Conservation (phyloP, 2,797 vertebrate genomes). For the Pitangus sulphuratus region DNA sequence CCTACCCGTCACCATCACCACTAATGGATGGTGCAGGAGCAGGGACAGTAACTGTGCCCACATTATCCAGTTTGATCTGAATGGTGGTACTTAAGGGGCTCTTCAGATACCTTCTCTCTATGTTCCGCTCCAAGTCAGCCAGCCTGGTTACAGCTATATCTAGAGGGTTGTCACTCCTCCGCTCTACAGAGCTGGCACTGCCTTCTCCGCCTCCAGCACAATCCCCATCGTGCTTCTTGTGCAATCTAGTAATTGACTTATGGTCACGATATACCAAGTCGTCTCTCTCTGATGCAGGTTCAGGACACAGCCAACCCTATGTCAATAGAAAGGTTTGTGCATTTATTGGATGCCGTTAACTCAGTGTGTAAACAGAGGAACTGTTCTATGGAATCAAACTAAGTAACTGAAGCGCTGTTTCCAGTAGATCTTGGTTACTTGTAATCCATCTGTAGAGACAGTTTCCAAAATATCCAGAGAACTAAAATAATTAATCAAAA, state of each 20-base stretch:
- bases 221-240: slow-evolving; percentile 83
- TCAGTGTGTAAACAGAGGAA: slow-evolving; percentile 32
- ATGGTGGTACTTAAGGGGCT: slow-evolving; percentile 99
- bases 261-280: slow-evolving; percentile 98
- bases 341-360: slow-evolving; percentile 54
- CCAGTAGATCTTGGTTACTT: slow-evolving; percentile 58
- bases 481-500: slow-evolving; percentile 57
- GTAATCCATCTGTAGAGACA: slow-evolving; percentile 60
- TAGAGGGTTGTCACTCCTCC: slow-evolving; percentile 97
- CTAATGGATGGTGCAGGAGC: slow-evolving; percentile 99
- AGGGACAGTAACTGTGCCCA: slow-evolving; percentile 99
- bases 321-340: slow-evolving; percentile 78
- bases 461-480: slow-evolving; percentile 69
- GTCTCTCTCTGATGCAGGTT: slow-evolving; percentile 95
- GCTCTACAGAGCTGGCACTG: slow-evolving; percentile 84
- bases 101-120: slow-evolving; percentile 99
- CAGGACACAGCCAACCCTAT: slow-evolving; percentile 96
- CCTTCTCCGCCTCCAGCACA: slow-evolving; percentile 83
- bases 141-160: slow-evolving; percentile 99
- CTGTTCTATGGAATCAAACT: slow-evolving; percentile 58
- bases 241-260: slow-evolving; percentile 86
- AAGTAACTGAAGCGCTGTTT: slow-evolving; percentile 58
- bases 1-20: slow-evolving; percentile 99
- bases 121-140: slow-evolving; percentile 99
- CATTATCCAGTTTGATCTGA: slow-evolving; percentile 99